Evolutionary conservation across 2,888 invertebrate genomes (phyloP).

Genomic region (Tortricodes alternella): DNA sequence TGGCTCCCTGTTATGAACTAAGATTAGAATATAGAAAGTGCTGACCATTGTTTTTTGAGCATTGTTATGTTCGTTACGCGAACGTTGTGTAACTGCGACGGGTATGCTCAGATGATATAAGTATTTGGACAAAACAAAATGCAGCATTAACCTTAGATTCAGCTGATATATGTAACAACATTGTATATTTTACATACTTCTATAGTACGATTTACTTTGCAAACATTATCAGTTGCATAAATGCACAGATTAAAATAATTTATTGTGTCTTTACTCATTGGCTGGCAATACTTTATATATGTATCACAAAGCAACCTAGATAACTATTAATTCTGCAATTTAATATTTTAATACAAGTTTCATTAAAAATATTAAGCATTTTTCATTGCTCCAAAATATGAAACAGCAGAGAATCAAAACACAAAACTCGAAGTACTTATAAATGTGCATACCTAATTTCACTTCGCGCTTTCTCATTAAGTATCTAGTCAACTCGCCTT

Average conservation of each 20-base stretch:
- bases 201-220: too few species aligned
- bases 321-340: too few species aligned
- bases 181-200: too few species aligned
- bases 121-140: background rate
- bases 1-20: slow-evolving; percentile 6
- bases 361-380: too few species aligned
- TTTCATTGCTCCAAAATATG: background rate
- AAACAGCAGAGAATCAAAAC: background rate
- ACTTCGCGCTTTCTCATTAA: slow-evolving; percentile 31
- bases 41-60: slow-evolving; percentile 8
- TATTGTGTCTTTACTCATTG: too few species aligned
- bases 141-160: background rate
- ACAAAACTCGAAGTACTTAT: slow-evolving; percentile 2
- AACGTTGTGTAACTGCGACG: slow-evolving; percentile 19
- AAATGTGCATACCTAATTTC: slow-evolving; percentile 20
- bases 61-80: slow-evolving; percentile 19
- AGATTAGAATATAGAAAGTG: slow-evolving; percentile 22
- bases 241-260: too few species aligned
- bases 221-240: too few species aligned
- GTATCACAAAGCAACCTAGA: too few species aligned
- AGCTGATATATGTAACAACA: background rate
- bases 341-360: too few species aligned
- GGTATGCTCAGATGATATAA: background rate
- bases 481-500: slow-evolving; percentile 10
- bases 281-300: too few species aligned